Conservation (phyloP, 2,113 vertebrate species). For the Salvelinus namaycush region DNA sequence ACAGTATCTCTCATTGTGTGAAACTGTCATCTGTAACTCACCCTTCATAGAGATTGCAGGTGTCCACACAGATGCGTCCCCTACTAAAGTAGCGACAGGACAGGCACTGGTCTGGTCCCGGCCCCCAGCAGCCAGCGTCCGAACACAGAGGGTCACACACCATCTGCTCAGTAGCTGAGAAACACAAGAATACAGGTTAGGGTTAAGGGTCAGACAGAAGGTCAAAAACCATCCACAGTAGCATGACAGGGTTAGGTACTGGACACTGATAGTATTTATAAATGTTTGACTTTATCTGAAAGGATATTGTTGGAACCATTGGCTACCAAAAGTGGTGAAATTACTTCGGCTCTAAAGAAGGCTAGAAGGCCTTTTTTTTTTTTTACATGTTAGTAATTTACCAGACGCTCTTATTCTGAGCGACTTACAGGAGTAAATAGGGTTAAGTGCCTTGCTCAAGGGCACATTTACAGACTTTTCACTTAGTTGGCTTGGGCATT, state of each 20-base stretch:
- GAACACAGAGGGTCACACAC: conserved; percentile 93
- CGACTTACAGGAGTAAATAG: too few relatives aligned
- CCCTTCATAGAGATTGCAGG: conserved; percentile 92
- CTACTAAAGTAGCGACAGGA: conserved; percentile 89
- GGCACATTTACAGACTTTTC: too few relatives aligned
- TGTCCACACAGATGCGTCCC: conserved; percentile 87
- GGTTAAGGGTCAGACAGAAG: background rate
- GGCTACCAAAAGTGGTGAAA: background rate
- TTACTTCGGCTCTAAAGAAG: too few relatives aligned
- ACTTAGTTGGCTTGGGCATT: too few relatives aligned
- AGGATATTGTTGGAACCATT: background rate
- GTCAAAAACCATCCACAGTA: conserved; percentile 75
- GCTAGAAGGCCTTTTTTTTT: too few relatives aligned
- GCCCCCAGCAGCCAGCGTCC: conserved; percentile 91
- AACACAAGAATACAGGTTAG: conserved; percentile 21
- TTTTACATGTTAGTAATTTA: too few relatives aligned
- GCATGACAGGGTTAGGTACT: too few relatives aligned
- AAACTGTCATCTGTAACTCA: conserved; percentile 62
- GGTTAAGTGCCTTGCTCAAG: too few relatives aligned
- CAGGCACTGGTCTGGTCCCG: conserved; percentile 91
- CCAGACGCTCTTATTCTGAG: too few relatives aligned
- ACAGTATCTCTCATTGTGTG: too few relatives aligned
- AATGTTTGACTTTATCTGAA: background rate
- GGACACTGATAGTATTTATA: too few relatives aligned
- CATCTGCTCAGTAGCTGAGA: conserved; percentile 85